Percentiles rank a stretch among this genome's conserved stretches.
Conservation (phyloP, 2,113 vertebrate genomes). For the Dryoscopus gambensis region DNA sequence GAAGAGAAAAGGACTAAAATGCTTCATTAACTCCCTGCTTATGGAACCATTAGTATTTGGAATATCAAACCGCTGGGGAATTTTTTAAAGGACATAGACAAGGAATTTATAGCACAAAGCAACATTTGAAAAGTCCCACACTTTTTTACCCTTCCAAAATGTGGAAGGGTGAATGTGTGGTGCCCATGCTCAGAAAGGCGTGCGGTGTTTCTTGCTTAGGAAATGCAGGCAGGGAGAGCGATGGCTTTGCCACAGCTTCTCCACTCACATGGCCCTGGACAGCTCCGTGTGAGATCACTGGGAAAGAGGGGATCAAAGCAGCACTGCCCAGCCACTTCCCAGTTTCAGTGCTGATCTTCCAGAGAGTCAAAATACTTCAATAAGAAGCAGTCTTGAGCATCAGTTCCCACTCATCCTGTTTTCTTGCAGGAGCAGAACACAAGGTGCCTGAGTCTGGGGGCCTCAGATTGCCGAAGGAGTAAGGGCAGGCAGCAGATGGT, state of each 20-base stretch:
- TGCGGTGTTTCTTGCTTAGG: neutral
- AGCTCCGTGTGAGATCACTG: neutral
- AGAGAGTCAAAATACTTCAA: neutral
- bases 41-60: neutral
- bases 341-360: neutral
- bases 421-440: neutral
- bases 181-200: fast-evolving
- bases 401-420: neutral
- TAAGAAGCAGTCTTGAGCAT: neutral
- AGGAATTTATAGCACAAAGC: neutral
- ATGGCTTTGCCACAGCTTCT: neutral
- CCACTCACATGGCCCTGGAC: neutral
- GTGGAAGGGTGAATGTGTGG: neutral
- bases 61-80: neutral
- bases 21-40: neutral
- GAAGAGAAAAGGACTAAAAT: neutral
- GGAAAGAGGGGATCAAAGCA: neutral
- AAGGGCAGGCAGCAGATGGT: neutral
- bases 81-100: neutral
- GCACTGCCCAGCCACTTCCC: neutral
- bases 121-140: neutral
- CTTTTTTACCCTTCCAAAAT: neutral
- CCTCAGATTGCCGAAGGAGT: neutral
- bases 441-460: neutral
- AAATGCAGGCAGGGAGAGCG: fast-evolving